Conservation (phyloP, 1,140 invertebrate species). For the Drosophila quadrilineata region DNA sequence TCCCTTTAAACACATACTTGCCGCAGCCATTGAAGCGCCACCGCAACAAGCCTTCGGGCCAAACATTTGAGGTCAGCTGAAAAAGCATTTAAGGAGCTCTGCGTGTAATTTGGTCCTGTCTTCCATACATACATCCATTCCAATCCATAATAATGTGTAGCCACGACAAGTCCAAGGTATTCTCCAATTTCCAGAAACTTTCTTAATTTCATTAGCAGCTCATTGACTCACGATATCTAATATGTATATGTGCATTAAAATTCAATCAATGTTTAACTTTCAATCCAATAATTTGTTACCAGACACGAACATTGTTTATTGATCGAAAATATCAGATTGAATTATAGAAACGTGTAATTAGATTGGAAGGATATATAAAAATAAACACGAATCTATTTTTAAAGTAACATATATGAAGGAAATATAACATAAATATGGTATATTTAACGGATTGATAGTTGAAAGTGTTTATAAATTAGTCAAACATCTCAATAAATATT, state of each 20-base stretch:
- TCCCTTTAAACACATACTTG: background rate
- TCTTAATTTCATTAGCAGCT: no score
- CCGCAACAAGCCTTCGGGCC: background rate
- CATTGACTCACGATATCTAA: background rate
- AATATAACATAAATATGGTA: no score
- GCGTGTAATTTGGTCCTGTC: slow-evolving; percentile 3
- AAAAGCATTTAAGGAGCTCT: slow-evolving; percentile 8
- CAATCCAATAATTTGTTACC: background rate
- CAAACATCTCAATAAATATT: background rate
- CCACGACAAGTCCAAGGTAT: background rate
- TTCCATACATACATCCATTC: background rate
- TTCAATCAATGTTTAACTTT: background rate
- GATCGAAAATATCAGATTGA: no score
- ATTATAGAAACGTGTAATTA: no score
- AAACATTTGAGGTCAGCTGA: slow-evolving; percentile 17
- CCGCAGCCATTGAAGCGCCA: background rate
- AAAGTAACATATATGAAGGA: no score
- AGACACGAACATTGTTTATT: background rate
- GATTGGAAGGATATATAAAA: no score
- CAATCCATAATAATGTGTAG: background rate
- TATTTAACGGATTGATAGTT: no score
- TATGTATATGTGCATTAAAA: background rate
- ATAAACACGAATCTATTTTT: no score
- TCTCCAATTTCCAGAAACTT: background rate
- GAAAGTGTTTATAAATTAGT: no score